Base-by-base conservation (phyloP, 2,888 invertebrate genomes). In the Adela reaumurella region DNA sequence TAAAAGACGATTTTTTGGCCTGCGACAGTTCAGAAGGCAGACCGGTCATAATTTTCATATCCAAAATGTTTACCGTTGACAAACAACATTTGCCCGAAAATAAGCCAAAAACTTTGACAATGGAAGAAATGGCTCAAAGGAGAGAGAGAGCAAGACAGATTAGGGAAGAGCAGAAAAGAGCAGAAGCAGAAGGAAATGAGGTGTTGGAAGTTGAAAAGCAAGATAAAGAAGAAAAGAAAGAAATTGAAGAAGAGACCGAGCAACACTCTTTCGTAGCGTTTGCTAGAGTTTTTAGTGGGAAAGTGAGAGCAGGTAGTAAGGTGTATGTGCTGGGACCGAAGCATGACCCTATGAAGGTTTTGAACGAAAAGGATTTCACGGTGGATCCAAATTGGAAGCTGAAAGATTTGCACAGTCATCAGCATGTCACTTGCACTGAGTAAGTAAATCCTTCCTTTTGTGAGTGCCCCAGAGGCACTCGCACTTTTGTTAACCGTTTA, bases 231-330 rank as follows among this genome's bases (percentile, higher is more conserved):
- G 46, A 51, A 52, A 60, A 52, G 56, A 60, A 46, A 63, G 62
- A 43, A 53, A 68, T 65, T 53, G 67, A 73, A 42, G 55, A 62
- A 19, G 63, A 62, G 48, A 77, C 79, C 51, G 83, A 87, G 46
- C 77, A 82, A 46, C 84, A 86, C 52, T 85, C 84, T 43, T 90
- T 97, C 62, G 82, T 98, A 54, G 97, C 94, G 1, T 94, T 98
- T 74, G 95, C 95, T 17, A 83, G 97, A 61, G 84, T 98, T 29
- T 97, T 93, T 66, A 94, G 94, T 65, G 97, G 98, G 2, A 88
- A 83, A 48, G 67, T 97, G 29, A 85, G 67, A 55, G 82, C 80
- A 57, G 94, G 94, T 6, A 86, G 88, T 60, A 85, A 85, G 60
- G 71, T 97, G 4, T 96, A 86, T 69, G 90, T 94, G 17, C 70